A percentile compares a stretch with the other conserved stretches of the same genome.
phyloP scores from a whole-genome alignment of 2,113 vertebrate genomes.

The Odobenus rosmarus region DNA sequence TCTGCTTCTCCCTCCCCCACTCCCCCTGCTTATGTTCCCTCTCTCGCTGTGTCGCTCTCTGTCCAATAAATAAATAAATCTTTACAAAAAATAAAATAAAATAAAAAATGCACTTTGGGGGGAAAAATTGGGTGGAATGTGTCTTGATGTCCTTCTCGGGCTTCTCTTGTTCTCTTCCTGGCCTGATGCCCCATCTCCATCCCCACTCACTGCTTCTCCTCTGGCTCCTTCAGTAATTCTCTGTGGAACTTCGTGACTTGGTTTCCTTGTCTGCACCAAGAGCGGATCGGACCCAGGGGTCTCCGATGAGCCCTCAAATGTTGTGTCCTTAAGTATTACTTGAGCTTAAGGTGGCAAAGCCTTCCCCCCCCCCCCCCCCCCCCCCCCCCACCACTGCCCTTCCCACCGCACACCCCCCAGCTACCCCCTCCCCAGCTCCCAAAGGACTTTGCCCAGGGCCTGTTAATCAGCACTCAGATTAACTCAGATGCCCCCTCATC shows the following conservation, averaged over 20 bases:
- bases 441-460: not conserved
- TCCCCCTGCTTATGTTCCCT: no score
- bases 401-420: not conserved
- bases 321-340: not conserved
- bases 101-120: not conserved
- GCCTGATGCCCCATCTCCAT: no score
- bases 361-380: not conserved
- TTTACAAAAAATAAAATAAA: not conserved
- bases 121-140: not conserved
- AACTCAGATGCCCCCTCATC: not conserved
- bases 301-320: not conserved
- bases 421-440: not conserved
- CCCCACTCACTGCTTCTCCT: not conserved
- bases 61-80: not conserved
- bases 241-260: not conserved
- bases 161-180: not conserved
- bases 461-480: not conserved
- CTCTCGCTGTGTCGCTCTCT: no score
- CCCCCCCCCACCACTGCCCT: not conserved
- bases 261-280: not conserved
- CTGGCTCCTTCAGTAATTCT: not conserved
- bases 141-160: not conserved
- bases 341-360: accelerated
- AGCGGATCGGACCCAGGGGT: not conserved
- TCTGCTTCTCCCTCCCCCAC: no score